phyloP scores from a whole-genome alignment of 2,797 vertebrate genomes.

The Dromococcyx pavoninus region DNA sequence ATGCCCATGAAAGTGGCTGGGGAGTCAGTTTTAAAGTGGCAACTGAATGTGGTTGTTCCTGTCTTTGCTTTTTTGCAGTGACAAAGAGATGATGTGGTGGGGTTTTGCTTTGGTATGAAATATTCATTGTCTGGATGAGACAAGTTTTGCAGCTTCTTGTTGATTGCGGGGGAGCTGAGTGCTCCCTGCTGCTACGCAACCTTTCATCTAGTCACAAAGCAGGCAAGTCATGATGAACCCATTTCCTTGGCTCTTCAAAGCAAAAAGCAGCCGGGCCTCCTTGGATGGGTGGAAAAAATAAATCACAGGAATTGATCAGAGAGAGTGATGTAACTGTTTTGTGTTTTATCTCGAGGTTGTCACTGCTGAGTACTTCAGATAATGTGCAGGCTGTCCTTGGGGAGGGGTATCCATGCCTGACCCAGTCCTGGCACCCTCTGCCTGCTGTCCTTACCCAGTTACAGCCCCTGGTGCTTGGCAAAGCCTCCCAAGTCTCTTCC shows the following conservation, averaged over 20 bases:
- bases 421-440: background rate
- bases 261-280: background rate
- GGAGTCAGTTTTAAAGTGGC: background rate
- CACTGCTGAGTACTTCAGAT: background rate
- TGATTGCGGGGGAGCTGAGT: background rate
- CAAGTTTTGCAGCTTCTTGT: background rate
- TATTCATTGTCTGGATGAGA: background rate
- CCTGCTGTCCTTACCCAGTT: background rate
- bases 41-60: background rate
- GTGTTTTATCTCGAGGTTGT: background rate
- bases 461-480: background rate
- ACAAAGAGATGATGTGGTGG: background rate
- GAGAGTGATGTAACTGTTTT: background rate
- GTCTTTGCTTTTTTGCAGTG: background rate
- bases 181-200: slow-evolving; percentile 18
- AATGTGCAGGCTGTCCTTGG: background rate
- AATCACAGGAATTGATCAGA: background rate
- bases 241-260: slow-evolving; percentile 41
- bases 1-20: background rate
- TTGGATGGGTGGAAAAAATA: background rate
- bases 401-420: background rate
- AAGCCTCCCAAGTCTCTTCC: background rate
- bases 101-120: background rate
- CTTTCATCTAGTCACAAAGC: slow-evolving; percentile 38
- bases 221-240: background rate